Percentiles rank a stretch among this genome's conserved stretches.
Conservation (phyloP, 2,888 invertebrate species). For the Epicampocera succincta region DNA sequence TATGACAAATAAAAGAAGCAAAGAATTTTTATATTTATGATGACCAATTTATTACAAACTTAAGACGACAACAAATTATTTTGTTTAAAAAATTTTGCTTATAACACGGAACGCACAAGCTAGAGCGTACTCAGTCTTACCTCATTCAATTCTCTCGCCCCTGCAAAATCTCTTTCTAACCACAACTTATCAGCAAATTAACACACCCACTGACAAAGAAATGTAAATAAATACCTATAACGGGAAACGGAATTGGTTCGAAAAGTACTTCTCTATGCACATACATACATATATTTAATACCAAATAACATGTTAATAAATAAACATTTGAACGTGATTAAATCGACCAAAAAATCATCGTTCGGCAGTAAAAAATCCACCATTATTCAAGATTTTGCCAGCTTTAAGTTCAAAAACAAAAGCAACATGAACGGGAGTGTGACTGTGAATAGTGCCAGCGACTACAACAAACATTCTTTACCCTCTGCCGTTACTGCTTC, state of each 20-base stretch:
- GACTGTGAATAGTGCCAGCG: slow-evolving; percentile 11
- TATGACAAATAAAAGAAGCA: slow-evolving; percentile 7
- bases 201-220: slow-evolving; percentile 15
- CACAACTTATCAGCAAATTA: slow-evolving; percentile 7
- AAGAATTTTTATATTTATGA: slow-evolving; percentile 47
- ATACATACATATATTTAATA: slow-evolving; percentile 3
- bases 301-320: slow-evolving; percentile 47
- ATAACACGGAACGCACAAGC: slow-evolving; percentile 58
- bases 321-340: slow-evolving; percentile 53
- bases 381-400: slow-evolving; percentile 17
- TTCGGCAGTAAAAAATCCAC: slow-evolving; percentile 15
- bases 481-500: neutral
- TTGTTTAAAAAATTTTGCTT: slow-evolving; percentile 43
- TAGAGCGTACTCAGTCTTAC: too few relatives aligned
- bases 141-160: neutral
- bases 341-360: slow-evolving; percentile 48
- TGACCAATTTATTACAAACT: slow-evolving; percentile 66
- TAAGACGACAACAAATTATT: slow-evolving; percentile 36
- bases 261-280: too few relatives aligned
- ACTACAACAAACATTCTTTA: slow-evolving; percentile 29
- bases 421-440: slow-evolving; percentile 54
- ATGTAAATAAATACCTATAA: neutral
- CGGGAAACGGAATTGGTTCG: neutral
- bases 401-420: slow-evolving; percentile 44
- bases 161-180: neutral